Conservation (phyloP, 2,888 invertebrate species). For the Dione vanillae region DNA sequence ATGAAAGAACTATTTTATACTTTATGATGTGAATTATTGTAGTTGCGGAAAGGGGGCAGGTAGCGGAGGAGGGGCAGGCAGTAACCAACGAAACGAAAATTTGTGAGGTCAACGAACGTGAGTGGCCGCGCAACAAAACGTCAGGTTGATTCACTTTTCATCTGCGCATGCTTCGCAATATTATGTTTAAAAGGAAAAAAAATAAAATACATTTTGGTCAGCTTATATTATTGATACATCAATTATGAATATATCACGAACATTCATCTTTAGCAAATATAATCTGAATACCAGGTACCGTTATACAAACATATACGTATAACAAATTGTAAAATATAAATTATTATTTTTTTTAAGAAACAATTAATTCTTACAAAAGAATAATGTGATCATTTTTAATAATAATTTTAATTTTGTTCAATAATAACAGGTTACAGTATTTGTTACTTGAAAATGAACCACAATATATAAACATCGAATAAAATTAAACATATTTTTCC, state of each 20-base stretch:
- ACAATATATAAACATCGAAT: neutral
- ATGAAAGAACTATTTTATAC: slow-evolving; percentile 45
- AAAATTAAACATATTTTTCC: slow-evolving; percentile 1
- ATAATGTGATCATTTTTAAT: too few species aligned
- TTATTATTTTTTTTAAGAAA: too few species aligned
- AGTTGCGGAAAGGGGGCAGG: slow-evolving; percentile 64
- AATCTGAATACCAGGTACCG: neutral
- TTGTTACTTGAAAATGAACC: neutral
- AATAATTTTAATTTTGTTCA: too few species aligned
- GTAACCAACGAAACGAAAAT: slow-evolving; percentile 83
- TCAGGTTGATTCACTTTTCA: slow-evolving; percentile 84
- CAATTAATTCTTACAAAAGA: too few species aligned
- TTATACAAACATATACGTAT: neutral
- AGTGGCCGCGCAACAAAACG: slow-evolving; percentile 79
- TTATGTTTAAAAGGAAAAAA: slow-evolving; percentile 47
- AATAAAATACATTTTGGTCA: slow-evolving; percentile 65
- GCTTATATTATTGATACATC: slow-evolving; percentile 24
- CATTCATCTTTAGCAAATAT: neutral
- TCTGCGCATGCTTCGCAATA: slow-evolving; percentile 74
- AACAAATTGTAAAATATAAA: neutral
- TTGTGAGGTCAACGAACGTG: slow-evolving; percentile 81
- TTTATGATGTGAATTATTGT: slow-evolving; percentile 66
- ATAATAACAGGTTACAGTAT: too few species aligned
- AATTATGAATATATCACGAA: neutral
- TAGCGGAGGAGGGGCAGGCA: slow-evolving; percentile 57